Evolutionary conservation across 2,113 vertebrate species (phyloP).

Genomic region (Neodontobutis hainanensis): DNA sequence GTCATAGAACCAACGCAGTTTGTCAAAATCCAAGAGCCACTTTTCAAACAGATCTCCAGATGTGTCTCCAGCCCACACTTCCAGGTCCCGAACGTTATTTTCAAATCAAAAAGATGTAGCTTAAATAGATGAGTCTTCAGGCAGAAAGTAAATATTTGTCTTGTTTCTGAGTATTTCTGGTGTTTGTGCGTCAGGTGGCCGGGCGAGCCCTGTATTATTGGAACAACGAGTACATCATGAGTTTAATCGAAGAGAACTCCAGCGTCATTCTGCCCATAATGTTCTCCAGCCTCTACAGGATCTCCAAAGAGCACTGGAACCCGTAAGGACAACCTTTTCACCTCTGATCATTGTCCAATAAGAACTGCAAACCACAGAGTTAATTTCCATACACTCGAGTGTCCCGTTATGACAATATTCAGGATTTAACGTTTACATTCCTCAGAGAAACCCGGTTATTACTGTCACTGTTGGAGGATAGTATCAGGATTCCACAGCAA

Average conservation of each 20-base stretch:
- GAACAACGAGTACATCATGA: constrained; percentile 99
- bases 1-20: constrained; percentile 98
- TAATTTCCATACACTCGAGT: too few species aligned
- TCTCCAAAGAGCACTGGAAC: constrained; percentile 99
- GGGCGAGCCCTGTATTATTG: constrained; percentile 98
- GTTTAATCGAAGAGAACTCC: constrained; percentile 99
- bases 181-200: constrained; percentile 82
- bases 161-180: neutral
- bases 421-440: too few species aligned
- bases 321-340: constrained; percentile 81
- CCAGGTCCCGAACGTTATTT: constrained; percentile 80
- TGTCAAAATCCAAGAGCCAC: constrained; percentile 97
- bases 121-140: too few species aligned
- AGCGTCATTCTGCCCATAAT: constrained; percentile 99
- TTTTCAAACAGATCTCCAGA: constrained; percentile 99
- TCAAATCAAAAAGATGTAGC: too few species aligned
- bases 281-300: constrained; percentile 99
- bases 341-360: too few species aligned
- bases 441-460: too few species aligned
- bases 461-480: too few species aligned
- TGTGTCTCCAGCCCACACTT: constrained; percentile 99
- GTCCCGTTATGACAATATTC: too few species aligned
- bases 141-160: too few species aligned
- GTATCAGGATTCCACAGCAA: too few species aligned
- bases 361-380: too few species aligned